These are phyloP conservation scores for Ciconia maguari DNA, from an alignment of 2,113 vertebrate genomes.

Conservation along the genomic window DNA sequence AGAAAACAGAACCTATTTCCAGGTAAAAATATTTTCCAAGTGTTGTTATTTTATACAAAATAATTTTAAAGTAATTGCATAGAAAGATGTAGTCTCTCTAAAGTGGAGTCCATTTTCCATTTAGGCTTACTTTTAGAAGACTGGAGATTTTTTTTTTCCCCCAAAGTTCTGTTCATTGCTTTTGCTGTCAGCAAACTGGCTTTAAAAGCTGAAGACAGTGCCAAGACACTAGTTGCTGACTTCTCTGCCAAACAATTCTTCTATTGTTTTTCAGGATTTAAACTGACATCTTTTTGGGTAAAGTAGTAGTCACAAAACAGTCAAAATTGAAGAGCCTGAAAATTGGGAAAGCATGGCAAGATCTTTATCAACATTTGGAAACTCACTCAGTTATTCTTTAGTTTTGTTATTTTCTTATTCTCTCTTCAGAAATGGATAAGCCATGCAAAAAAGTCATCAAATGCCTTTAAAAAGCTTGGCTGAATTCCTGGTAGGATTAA, in stretches of 20 bases:
- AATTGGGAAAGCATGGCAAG: neutral
- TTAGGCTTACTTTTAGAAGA: neutral
- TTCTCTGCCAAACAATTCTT: constrained; percentile 29
- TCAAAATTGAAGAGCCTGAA: neutral
- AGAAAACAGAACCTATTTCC: neutral
- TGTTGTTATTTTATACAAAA: neutral
- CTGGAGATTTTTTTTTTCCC: fast-evolving
- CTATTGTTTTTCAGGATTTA: constrained; percentile 34
- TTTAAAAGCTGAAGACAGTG: neutral
- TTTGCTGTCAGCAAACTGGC: constrained; percentile 45
- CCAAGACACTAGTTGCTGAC: neutral
- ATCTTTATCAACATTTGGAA: neutral
- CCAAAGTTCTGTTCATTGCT: neutral
- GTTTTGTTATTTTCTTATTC: neutral
- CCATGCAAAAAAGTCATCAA: neutral
- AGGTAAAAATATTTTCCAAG: neutral
- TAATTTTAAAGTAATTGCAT: neutral
- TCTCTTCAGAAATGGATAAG: neutral
- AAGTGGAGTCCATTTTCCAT: neutral
- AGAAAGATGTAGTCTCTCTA: neutral
- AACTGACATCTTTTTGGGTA: neutral
- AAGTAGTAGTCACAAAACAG: neutral
- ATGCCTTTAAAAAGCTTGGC: neutral
- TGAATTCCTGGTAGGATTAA: neutral
- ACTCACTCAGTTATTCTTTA: neutral